These are phyloP conservation scores for Fregetta grallaria DNA, from an alignment of 2,113 vertebrate genomes.

Conservation along the genomic window DNA sequence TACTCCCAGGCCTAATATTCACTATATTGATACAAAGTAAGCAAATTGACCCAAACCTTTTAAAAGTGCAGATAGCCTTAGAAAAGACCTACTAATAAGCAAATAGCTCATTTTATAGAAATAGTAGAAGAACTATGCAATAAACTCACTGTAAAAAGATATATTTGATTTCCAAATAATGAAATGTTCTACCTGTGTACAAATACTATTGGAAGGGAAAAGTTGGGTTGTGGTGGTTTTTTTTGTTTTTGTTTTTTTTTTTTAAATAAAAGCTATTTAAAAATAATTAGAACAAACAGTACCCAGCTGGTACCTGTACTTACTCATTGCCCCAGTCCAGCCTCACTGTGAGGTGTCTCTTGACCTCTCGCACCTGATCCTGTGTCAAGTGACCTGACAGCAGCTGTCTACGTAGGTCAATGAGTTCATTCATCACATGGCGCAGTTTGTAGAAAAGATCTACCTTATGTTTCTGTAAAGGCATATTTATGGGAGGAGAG, in stretches of 20 bases:
- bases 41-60: background rate
- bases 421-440: constrained; percentile 97
- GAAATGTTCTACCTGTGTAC: background rate
- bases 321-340: constrained; percentile 98
- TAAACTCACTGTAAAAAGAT: background rate
- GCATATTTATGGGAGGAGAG: constrained; percentile 31
- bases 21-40: background rate
- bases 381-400: constrained; percentile 94
- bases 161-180: background rate
- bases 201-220: background rate
- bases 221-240: accelerated
- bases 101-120: background rate
- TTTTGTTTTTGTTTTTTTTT: background rate
- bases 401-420: constrained; percentile 93
- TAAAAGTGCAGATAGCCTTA: background rate
- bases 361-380: constrained; percentile 95
- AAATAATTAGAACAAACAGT: background rate
- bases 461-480: constrained; percentile 90
- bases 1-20: background rate
- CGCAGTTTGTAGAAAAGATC: constrained; percentile 97
- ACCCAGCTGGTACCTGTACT: constrained; percentile 71
- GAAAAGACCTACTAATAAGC: background rate
- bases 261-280: background rate
- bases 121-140: background rate
- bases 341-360: constrained; percentile 92